Percentiles rank a stretch among this genome's conserved stretches.
Evolutionary conservation across 2,113 vertebrate genomes (phyloP).

Genomic region (Melanocharis versteri): DNA sequence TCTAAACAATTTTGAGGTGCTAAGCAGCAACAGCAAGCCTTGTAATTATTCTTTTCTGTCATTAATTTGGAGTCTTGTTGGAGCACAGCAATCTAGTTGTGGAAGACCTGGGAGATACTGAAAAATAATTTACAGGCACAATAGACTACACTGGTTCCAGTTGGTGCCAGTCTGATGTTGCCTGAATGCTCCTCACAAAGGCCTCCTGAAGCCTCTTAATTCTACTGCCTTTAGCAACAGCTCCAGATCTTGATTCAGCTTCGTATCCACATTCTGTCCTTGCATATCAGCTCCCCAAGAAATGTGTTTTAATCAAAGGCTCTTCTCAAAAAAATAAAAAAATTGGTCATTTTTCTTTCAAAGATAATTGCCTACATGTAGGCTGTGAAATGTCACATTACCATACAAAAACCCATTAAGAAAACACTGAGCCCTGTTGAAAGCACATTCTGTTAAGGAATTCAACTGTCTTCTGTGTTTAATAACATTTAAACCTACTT

Average conservation of each 20-base stretch:
- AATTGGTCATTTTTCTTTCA: slow-evolving; percentile 22
- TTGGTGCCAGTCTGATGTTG: neutral
- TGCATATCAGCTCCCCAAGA: neutral
- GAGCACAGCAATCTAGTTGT: neutral
- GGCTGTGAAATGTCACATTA: slow-evolving; percentile 66
- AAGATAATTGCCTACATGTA: slow-evolving; percentile 35
- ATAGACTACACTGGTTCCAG: neutral
- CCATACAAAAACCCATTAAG: slow-evolving; percentile 60
- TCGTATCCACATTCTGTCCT: neutral
- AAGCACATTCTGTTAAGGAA: slow-evolving; percentile 11
- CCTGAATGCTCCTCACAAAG: neutral
- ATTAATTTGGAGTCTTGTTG: neutral
- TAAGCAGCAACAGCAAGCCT: neutral
- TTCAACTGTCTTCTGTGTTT: neutral
- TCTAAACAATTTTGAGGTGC: neutral
- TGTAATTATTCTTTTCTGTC: neutral
- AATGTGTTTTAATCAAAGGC: slow-evolving; percentile 15
- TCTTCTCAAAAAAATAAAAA: neutral
- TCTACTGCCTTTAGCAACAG: neutral
- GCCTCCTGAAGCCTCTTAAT: neutral
- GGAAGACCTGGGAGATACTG: neutral
- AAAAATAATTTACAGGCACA: neutral
- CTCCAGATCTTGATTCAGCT: neutral
- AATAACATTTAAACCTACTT: neutral
- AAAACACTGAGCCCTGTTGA: slow-evolving; percentile 1